Evolutionary conservation across 2,888 invertebrate species (phyloP).

Genomic region (Girardia tigrina): DNA sequence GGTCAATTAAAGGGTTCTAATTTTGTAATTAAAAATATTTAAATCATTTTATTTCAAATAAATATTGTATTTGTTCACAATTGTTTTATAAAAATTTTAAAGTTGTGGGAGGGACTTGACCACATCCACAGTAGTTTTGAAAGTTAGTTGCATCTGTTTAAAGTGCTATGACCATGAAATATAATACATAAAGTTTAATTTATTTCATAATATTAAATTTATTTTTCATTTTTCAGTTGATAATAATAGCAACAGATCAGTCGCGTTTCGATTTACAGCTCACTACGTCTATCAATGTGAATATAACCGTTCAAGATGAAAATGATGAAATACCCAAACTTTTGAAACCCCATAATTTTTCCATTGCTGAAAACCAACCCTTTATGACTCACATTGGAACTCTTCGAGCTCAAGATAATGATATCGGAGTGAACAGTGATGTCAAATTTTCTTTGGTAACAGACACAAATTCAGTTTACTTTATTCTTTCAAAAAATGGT

Average conservation of each 20-base stretch:
- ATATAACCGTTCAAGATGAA: not conserved
- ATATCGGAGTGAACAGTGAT: not conserved
- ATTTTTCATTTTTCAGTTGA: not conserved
- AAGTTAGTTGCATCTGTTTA: no score
- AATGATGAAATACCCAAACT: not conserved
- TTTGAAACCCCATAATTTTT: not conserved
- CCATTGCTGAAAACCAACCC: not conserved
- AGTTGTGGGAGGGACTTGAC: no score
- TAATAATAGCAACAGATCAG: not conserved
- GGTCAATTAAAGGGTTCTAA: no score
- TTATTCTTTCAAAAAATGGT: not conserved
- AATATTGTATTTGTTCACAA: no score
- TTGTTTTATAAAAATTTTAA: no score
- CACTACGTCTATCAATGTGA: not conserved
- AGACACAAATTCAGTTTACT: not conserved
- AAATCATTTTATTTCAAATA: no score
- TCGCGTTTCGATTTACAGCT: not conserved
- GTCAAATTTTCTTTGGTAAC: not conserved
- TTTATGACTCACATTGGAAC: not conserved
- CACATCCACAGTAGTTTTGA: no score
- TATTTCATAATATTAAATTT: not conserved
- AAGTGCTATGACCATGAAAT: no score
- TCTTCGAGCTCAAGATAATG: not conserved
- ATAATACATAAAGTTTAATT: not conserved
- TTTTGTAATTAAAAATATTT: no score